A percentile compares a stretch with the other conserved stretches of the same genome.
phyloP scores from a whole-genome alignment of 2,113 vertebrate species.

The Psittacara wagleri region DNA sequence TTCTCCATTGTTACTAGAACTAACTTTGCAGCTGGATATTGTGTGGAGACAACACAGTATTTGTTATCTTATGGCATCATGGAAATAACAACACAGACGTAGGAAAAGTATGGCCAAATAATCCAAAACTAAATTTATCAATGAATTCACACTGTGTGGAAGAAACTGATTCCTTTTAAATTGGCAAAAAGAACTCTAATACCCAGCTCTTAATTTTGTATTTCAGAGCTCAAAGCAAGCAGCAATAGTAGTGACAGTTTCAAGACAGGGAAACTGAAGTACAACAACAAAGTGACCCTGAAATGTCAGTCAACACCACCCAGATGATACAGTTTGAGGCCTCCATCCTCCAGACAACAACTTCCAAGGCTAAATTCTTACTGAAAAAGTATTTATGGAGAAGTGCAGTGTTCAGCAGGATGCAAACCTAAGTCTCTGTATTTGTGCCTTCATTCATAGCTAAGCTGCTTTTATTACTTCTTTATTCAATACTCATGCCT shows the following conservation, averaged over 20 bases:
- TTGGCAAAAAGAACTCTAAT: neutral
- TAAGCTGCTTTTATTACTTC: neutral
- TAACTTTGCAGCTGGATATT: conserved; percentile 37
- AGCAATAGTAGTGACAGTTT: neutral
- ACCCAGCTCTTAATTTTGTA: neutral
- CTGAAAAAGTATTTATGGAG: neutral
- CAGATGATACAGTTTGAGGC: neutral
- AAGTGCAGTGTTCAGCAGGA: neutral
- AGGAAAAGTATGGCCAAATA: neutral
- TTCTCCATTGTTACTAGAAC: conserved; percentile 38
- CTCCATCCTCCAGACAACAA: neutral
- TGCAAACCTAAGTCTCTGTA: neutral
- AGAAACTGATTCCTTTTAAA: neutral
- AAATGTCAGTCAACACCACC: neutral
- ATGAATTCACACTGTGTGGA: neutral
- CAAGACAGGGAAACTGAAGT: neutral
- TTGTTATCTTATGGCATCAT: neutral
- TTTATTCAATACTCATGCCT: neutral
- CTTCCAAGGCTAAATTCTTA: neutral
- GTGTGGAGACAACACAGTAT: neutral
- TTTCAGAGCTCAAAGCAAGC: neutral
- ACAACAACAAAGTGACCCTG: neutral
- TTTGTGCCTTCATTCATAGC: neutral
- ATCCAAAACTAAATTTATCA: neutral
- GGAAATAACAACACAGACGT: neutral